These are phyloP conservation scores for Phengaris alcon DNA, from an alignment of 2,888 invertebrate species.

Conservation along the genomic window DNA sequence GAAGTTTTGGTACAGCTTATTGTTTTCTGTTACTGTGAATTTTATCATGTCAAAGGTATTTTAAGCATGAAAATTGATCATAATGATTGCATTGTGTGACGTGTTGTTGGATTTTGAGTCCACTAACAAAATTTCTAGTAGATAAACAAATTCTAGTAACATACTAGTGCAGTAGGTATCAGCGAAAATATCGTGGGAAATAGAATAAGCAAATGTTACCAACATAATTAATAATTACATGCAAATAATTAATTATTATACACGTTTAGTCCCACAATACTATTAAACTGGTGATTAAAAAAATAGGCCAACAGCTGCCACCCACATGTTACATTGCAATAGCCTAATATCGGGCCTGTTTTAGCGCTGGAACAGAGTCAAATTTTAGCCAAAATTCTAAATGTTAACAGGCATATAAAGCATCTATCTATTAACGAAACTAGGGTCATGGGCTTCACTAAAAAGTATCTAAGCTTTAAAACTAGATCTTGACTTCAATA, in stretches of 20 bases:
- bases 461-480: not conserved
- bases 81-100: too few species aligned
- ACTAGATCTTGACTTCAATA: too few species aligned
- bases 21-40: too few species aligned
- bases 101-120: too few species aligned
- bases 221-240: conserved; percentile 11
- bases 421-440: not conserved
- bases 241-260: not conserved
- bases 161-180: too few species aligned
- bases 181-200: conserved; percentile 7
- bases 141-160: too few species aligned
- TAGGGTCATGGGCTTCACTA: not conserved
- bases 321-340: conserved; percentile 53
- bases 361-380: conserved; percentile 30
- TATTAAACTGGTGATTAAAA: conserved; percentile 26
- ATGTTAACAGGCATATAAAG: not conserved
- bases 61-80: too few species aligned
- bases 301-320: conserved; percentile 60
- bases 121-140: too few species aligned
- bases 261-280: conserved; percentile 5
- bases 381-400: conserved; percentile 31
- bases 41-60: too few species aligned
- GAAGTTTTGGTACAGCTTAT: too few species aligned
- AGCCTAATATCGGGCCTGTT: conserved; percentile 45
- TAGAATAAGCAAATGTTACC: not conserved